A percentile compares a stretch with the other conserved stretches of the same genome.
Evolutionary conservation across 2,888 invertebrate species (phyloP).

Genomic region (Strigamia crassipes): DNA sequence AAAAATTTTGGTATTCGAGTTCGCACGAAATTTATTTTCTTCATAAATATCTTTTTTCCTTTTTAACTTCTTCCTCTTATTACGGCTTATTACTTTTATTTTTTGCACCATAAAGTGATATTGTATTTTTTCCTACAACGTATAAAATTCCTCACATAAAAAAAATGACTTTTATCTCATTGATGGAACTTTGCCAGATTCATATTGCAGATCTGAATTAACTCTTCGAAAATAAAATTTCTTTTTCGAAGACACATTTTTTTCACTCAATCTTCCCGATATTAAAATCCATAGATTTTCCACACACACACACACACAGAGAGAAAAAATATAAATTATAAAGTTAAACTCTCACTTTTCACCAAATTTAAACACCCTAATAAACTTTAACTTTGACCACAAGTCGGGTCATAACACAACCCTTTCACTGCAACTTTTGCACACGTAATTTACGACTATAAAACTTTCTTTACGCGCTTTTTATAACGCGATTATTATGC

Average conservation of each 20-base stretch:
- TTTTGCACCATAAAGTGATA: not conserved
- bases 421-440: not conserved
- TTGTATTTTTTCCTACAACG: not conserved
- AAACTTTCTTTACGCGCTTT: not conserved
- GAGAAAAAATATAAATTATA: too few relatives aligned
- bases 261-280: not conserved
- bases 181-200: conserved; percentile 20
- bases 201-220: conserved; percentile 23
- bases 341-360: not conserved
- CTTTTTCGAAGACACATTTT: not conserved
- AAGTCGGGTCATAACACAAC: not conserved
- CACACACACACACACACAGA: too few relatives aligned
- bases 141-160: not conserved
- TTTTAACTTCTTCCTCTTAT: not conserved
- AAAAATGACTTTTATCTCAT: not conserved
- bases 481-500: not conserved
- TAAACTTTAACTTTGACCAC: not conserved
- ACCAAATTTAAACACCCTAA: not conserved
- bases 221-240: not conserved
- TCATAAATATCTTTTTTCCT: not conserved
- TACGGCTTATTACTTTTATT: not conserved
- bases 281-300: conserved; percentile 11
- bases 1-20: too few relatives aligned
- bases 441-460: not conserved
- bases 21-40: not conserved